These are phyloP conservation scores for Trichogramma pretiosum DNA, from an alignment of 1,140 invertebrate genomes.

Conservation along the genomic window DNA sequence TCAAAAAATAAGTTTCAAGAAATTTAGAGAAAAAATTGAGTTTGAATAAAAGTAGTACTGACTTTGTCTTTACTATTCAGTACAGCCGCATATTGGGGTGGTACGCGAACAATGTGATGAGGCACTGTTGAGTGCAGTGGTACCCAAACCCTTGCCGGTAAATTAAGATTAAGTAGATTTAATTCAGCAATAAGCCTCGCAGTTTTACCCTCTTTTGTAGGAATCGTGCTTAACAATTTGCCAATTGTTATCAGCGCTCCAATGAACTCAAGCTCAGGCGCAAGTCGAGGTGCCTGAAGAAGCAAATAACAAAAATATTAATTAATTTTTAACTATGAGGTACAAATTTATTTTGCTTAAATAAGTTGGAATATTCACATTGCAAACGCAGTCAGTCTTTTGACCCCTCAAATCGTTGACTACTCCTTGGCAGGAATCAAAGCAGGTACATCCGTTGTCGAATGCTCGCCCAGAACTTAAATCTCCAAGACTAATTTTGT, in stretches of 20 bases:
- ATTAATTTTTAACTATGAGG: not conserved
- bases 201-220: slow-evolving; percentile 91
- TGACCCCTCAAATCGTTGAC: slow-evolving; percentile 66
- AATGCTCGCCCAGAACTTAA: slow-evolving; percentile 87
- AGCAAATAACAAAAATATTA: not conserved
- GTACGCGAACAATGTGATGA: slow-evolving; percentile 84
- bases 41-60: too few species aligned
- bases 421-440: slow-evolving; percentile 64
- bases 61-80: slow-evolving; percentile 99
- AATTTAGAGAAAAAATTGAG: too few species aligned
- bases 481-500: slow-evolving; percentile 74
- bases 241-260: slow-evolving; percentile 83
- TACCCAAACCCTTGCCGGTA: slow-evolving; percentile 95
- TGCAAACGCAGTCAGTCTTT: slow-evolving; percentile 64
- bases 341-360: too few species aligned
- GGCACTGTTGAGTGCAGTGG: slow-evolving; percentile 65
- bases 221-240: slow-evolving; percentile 76
- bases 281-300: slow-evolving; percentile 65
- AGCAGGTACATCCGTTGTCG: slow-evolving; percentile 91
- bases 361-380: too few species aligned
- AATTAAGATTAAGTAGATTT: slow-evolving; percentile 87
- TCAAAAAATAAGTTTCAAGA: too few species aligned
- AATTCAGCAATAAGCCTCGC: slow-evolving; percentile 84
- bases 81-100: slow-evolving; percentile 90
- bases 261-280: slow-evolving; percentile 81